Evolutionary conservation across 2,797 vertebrate genomes (phyloP), one percentile per base, ranked within the genome.

Genomic region (Trachops cirrhosus): DNA sequence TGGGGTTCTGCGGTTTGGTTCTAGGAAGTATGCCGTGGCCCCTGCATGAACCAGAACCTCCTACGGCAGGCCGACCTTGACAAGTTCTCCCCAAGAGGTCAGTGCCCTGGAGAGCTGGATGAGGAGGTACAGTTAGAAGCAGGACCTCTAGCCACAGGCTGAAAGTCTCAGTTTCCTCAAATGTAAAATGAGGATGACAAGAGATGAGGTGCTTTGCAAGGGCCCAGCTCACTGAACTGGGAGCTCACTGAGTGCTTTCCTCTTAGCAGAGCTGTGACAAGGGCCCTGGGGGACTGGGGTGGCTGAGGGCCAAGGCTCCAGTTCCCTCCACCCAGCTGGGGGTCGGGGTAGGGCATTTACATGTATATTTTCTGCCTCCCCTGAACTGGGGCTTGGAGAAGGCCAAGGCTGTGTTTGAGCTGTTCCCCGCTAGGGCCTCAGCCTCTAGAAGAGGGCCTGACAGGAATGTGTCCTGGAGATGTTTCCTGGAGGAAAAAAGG

Each of bases 71-170:
- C 97, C 0, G 96, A 96, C 46, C 97, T 97, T 1, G 96, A 98
- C 84, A 96, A 91, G 39, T 98, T 98, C 93, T 98, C 95, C 8
- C 97, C 98, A 26, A 98, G 98, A 98, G 99, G 99, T 99, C 97
- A 98, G 96, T 89, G 86, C 71, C 19, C 41, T n/a, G 29, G 68
- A 78, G 32, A 93, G 37, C 39, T 3, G 29, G 26, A 16, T 5
- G 29, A 46, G 0, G 0, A 21, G 41, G 9, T 46, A 16, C 22
- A 48, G 82, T 91, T 73, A 46, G 18, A 11, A 62, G 77, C 54
- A 19, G n/a, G 71, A 74, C 74, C 52, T 57, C 46, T 67, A 48
- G n/a, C 79, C 44, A 9, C 48, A 37, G 88, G 54, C 37, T 64
- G 32, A 48, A 59, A 48, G 44, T 39, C 59, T 75, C 46, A 14